Percentiles rank a stretch among this genome's conserved stretches.
Evolutionary conservation across 2,797 vertebrate species (phyloP).

Genomic region (Champsocephalus esox): DNA sequence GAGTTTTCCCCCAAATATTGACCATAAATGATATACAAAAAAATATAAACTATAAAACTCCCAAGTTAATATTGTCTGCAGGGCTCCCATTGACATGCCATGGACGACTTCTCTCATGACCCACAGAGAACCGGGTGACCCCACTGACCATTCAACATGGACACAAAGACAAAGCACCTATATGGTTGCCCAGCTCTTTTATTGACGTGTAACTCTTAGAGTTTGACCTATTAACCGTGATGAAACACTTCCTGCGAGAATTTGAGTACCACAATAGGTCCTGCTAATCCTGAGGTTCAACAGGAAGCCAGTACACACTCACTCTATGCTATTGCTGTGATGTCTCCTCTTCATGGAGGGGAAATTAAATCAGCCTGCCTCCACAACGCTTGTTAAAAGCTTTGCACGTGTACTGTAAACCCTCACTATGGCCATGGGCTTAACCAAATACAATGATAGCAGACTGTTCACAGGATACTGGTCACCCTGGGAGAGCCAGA

Average conservation of each 20-base stretch:
- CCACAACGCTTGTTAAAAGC: conserved; percentile 1
- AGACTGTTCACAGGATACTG: conserved; percentile 11
- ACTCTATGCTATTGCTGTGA: conserved; percentile 9
- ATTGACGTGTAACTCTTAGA: conserved; percentile 65
- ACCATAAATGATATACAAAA: conserved; percentile 15
- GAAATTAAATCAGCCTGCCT: conserved; percentile 14
- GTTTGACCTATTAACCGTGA: conserved; percentile 77
- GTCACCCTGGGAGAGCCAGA: conserved; percentile 26
- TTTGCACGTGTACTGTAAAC: conserved; percentile 19
- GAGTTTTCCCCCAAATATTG: not conserved
- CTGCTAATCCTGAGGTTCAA: conserved; percentile 74
- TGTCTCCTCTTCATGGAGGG: conserved; percentile 5
- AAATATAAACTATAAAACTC: conserved; percentile 32
- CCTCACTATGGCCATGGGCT: conserved; percentile 2
- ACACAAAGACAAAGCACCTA: conserved; percentile 64
- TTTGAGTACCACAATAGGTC: conserved; percentile 68
- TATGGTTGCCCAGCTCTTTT: conserved; percentile 56
- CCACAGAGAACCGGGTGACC: conserved; percentile 22
- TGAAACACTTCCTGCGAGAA: conserved; percentile 77
- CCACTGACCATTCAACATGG: conserved; percentile 40
- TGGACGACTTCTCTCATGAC: conserved; percentile 28
- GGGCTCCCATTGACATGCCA: conserved; percentile 11
- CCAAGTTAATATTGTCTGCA: conserved; percentile 1
- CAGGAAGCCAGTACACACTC: conserved; percentile 46
- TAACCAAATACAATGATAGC: conserved; percentile 21